A percentile compares a stretch with the other conserved stretches of the same genome.
phyloP scores from a whole-genome alignment of 2,888 invertebrate genomes.

The Bembecia ichneumoniformis region DNA sequence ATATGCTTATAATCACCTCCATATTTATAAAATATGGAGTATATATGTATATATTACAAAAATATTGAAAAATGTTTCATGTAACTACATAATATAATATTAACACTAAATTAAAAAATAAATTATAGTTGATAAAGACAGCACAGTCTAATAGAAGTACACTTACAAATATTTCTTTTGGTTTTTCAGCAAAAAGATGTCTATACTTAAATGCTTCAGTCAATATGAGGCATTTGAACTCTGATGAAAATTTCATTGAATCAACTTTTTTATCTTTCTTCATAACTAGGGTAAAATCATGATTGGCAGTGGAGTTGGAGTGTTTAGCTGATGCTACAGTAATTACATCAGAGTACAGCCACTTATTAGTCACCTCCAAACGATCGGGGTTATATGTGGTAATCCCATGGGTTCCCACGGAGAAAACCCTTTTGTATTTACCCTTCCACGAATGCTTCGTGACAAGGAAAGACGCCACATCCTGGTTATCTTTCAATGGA shows the following conservation, averaged over 20 bases:
- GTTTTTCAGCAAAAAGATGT: constrained; percentile 84
- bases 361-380: constrained; percentile 86
- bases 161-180: constrained; percentile 83
- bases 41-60: no score
- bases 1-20: no score
- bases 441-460: constrained; percentile 99
- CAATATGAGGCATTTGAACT: constrained; percentile 92
- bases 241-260: constrained; percentile 96
- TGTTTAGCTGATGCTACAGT: constrained; percentile 76
- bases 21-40: no score
- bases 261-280: constrained; percentile 93
- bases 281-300: constrained; percentile 86
- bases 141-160: not conserved
- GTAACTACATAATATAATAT: no score
- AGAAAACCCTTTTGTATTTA: constrained; percentile 98
- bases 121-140: no score
- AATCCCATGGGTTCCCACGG: constrained; percentile 94
- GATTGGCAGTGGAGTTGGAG: constrained; percentile 65
- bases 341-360: constrained; percentile 87
- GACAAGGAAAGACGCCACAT: constrained; percentile 96
- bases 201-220: constrained; percentile 90
- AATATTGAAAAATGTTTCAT: no score
- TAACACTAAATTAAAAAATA: no score
- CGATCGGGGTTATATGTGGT: constrained; percentile 92
- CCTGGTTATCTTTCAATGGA: constrained; percentile 92